Evolutionary conservation across 2,113 vertebrate genomes (phyloP), one percentile per base, ranked within the genome.

Genomic region (Crocuta crocuta): DNA sequence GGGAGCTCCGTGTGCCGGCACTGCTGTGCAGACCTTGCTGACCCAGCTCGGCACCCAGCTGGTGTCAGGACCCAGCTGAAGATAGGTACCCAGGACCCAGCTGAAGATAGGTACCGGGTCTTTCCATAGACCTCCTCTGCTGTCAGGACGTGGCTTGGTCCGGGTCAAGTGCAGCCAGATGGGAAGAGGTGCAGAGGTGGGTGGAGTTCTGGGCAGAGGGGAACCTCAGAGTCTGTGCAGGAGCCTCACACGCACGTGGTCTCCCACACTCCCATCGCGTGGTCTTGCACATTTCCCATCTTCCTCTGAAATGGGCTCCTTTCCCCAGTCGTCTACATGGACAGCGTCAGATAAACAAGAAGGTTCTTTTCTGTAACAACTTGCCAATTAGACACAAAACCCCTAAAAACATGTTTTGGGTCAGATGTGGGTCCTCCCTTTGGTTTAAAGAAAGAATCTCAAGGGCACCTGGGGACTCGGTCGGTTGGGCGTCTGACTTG

Each of bases 171-270:
- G 31, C 78, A 80, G 66, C 19, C 89, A n/a, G 65, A 39, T 7
- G 24, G 10, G 13, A 12, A 23, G 19, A 83, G 35, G 84, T 19
- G 19, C 17, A 10, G 28, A 31, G 13, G 43, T 7, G 2, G 21
- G 21, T 45, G 0, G 61, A 33, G 24, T 33, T 0, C 0, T 0
- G 0, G 31, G 28, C 10, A 0, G 55, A 80, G 45, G n/a, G 12
- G 1, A 7, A 3, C 4, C 61, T 17, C 50, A 0, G 28, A 23
- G 33, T 17, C 7, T 0, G 26, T 5, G 10, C 6, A 3, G 1
- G 12, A 9, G 33, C 79, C 7, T 33, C 1, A 10, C 31, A 5
- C 1, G 0, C 28, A 3, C 35, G 0, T 0, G 5, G 76, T 33
- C 17, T 12, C 3, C 5, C 45, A 45, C 7, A 7, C 45, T 7